phyloP scores from a whole-genome alignment of 2,888 invertebrate species.

The Mactromeris polynyma region DNA sequence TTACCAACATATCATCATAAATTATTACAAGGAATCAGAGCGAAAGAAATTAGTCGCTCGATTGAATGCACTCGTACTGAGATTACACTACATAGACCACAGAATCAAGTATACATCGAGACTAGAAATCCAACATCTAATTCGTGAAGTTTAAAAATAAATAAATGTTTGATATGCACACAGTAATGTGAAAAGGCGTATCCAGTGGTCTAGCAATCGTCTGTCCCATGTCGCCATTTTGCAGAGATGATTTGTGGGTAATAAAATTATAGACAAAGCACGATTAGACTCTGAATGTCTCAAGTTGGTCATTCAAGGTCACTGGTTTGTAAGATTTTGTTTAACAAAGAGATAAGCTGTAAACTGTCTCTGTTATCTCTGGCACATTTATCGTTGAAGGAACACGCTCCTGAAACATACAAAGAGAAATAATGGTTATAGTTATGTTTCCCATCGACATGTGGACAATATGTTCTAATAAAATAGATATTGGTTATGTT shows the following conservation, averaged over 20 bases:
- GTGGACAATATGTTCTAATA: too few relatives aligned
- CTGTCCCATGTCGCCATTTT: not conserved
- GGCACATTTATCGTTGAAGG: slow-evolving; percentile 72
- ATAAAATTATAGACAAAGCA: not conserved
- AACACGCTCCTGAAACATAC: slow-evolving; percentile 74
- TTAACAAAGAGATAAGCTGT: slow-evolving; percentile 49
- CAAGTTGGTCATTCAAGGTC: slow-evolving; percentile 43
- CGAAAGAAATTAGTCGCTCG: too few relatives aligned
- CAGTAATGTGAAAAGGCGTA: too few relatives aligned
- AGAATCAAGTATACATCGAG: too few relatives aligned
- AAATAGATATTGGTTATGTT: too few relatives aligned
- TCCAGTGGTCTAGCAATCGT: not conserved
- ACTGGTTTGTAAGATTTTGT: slow-evolving; percentile 38
- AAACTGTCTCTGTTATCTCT: slow-evolving; percentile 28
- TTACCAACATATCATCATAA: too few relatives aligned
- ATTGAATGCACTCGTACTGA: too few relatives aligned
- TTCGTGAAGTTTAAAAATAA: not conserved
- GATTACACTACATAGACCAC: too few relatives aligned
- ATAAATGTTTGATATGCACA: not conserved
- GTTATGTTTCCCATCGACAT: too few relatives aligned
- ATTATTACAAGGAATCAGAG: too few relatives aligned
- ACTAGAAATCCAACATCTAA: not conserved
- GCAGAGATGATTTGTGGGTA: not conserved
- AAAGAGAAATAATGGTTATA: not conserved
- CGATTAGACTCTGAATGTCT: not conserved